Evolutionary conservation across 1,140 invertebrate species (phyloP), one percentile per base, ranked within the genome.

Genomic region (Dryas iulia): DNA sequence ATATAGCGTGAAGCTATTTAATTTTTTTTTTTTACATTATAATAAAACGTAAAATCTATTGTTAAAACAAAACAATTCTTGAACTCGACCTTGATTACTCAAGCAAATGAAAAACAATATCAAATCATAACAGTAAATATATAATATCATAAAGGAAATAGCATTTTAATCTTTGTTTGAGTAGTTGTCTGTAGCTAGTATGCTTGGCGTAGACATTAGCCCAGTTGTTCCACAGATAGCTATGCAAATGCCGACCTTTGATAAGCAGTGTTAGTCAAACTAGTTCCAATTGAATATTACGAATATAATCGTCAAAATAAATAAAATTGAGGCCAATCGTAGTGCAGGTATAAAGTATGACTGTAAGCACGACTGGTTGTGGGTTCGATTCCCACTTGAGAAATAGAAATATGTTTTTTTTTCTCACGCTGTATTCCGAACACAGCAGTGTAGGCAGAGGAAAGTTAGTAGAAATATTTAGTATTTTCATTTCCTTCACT

Each of bases 211-310:
- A 28, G 4, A 21, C 53, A 31, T 31, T 68, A 60, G 23, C 66
- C 57, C 52, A 53, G 59, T 60, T 47, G 18, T 47, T 64, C 56
- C 54, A 69, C 57, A 59, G 67, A 69, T 64, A 33, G 33, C 56
- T 33, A 70, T 70, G 58, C 47, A 70, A 70, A 70, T 70, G 30
- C 33, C 59, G 59, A 60, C 57, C 57, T 64, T 65, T 60, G 68
- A 70, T 70, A 70, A 70, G 57, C 62, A 28, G 11, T 5, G 47
- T 31, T 18, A 35, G 53, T 63, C 14, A 25, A 39, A 61, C 25
- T 24, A 53, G 63, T 59, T 67, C n/a, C 53, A 56, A 56, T 56
- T 12, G 53, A 56, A 56, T 56, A 24, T 26, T 12, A 0, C 10
- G 12, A 56, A 26, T 3, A 47, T 47, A 56, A 56, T 56, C 53